These are phyloP conservation scores for Stichopus horrens DNA, from an alignment of 53 echinoderm and acorn worm species.

Conservation along the genomic window DNA sequence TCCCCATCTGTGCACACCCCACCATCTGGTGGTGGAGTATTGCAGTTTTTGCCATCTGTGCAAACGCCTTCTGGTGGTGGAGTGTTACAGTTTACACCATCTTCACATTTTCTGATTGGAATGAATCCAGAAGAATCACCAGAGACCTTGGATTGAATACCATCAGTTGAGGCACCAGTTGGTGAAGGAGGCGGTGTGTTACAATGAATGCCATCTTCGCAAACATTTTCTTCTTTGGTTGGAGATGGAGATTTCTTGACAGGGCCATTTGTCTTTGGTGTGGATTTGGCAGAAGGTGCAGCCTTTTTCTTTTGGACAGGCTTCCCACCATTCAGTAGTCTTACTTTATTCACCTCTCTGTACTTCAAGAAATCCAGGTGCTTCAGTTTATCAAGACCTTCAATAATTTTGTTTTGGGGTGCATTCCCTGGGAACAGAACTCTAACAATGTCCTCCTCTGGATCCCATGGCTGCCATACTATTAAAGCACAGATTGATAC, in stretches of 20 bases:
- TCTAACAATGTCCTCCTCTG: conserved; percentile 87
- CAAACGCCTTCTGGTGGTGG: conserved; percentile 63
- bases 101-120: conserved; percentile 49
- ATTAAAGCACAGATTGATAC: conserved; percentile 95
- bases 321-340: conserved; percentile 56
- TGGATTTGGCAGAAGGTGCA: conserved; percentile 37
- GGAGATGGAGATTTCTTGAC: conserved; percentile 59
- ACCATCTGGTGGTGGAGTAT: conserved; percentile 66
- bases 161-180: conserved; percentile 52
- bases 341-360: conserved; percentile 59
- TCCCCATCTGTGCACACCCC: conserved; percentile 67
- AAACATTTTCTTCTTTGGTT: conserved; percentile 47
- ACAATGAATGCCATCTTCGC: conserved; percentile 78
- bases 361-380: conserved; percentile 88
- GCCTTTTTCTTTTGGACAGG: conserved; percentile 64
- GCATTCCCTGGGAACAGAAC: conserved; percentile 98
- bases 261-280: conserved; percentile 74
- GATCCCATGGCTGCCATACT: conserved; percentile 97
- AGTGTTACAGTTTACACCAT: conserved; percentile 58
- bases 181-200: conserved; percentile 89
- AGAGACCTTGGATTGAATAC: conserved; percentile 31
- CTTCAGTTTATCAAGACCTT: conserved; percentile 90
- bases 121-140: conserved; percentile 10
- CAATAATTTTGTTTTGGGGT: conserved; percentile 87
- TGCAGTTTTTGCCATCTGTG: conserved; percentile 64